Conservation (phyloP, 2,888 invertebrate genomes). For the Volucella inanis region DNA sequence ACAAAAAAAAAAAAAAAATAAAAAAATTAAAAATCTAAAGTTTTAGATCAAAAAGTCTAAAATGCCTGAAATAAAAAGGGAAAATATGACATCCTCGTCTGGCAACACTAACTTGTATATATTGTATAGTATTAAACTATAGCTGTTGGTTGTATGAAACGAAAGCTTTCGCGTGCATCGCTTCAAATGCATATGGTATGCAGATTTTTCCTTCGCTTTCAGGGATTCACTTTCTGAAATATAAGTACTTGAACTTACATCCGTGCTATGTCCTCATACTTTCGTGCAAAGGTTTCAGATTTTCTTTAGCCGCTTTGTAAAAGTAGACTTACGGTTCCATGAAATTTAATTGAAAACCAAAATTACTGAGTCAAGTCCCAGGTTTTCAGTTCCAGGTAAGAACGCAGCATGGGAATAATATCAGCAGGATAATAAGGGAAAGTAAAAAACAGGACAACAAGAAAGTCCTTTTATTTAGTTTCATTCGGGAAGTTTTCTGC, state of each 20-base stretch:
- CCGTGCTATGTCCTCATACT: conserved; percentile 9
- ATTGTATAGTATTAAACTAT: conserved; percentile 28
- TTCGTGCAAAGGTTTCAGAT: conserved; percentile 38
- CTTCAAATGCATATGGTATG: conserved; percentile 56
- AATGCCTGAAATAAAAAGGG: no score
- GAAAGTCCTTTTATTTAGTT: conserved; percentile 39
- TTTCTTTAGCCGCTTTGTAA: conserved; percentile 36
- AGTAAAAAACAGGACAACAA: conserved; percentile 4
- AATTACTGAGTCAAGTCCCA: conserved; percentile 2
- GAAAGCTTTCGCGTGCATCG: conserved; percentile 45
- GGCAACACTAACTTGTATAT: no score
- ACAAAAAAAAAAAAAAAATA: no score
- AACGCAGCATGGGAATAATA: neutral
- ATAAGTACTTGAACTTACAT: neutral
- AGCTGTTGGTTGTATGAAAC: neutral
- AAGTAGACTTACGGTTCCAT: conserved; percentile 28
- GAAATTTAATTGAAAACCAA: conserved; percentile 55
- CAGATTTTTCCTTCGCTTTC: conserved; percentile 32
- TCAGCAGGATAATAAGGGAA: neutral
- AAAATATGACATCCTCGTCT: no score
- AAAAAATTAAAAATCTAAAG: no score
- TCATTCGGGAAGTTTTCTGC: conserved; percentile 44
- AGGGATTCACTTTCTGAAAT: neutral
- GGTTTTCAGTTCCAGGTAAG: conserved; percentile 20
- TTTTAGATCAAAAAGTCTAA: no score